Conservation (phyloP, 2,113 vertebrate genomes). For the Gymnogyps californianus region DNA sequence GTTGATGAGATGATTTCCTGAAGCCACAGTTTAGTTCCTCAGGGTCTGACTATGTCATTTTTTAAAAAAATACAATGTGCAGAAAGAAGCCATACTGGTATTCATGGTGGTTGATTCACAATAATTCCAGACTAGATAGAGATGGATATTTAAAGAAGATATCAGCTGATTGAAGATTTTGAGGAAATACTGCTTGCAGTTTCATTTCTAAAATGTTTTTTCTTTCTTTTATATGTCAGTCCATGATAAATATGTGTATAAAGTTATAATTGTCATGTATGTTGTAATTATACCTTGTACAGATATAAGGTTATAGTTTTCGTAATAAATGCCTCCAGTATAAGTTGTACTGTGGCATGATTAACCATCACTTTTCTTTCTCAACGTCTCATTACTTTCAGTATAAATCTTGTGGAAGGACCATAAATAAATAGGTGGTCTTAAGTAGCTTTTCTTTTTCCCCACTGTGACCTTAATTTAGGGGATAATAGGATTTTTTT, state of each 20-base stretch:
- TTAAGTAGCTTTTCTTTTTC: not conserved
- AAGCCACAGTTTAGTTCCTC: not conserved
- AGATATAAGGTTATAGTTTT: not conserved
- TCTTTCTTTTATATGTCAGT: not conserved
- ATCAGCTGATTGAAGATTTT: not conserved
- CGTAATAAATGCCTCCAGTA: not conserved
- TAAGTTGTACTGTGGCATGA: not conserved
- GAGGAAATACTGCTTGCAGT: not conserved
- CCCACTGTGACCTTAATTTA: not conserved
- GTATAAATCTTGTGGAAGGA: not conserved
- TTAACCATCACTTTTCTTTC: not conserved
- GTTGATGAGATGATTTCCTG: not conserved
- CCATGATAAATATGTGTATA: not conserved
- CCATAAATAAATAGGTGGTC: not conserved
- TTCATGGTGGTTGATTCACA: not conserved
- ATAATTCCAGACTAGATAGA: not conserved
- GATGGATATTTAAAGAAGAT: not conserved
- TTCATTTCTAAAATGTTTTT: not conserved
- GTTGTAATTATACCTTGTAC: not conserved
- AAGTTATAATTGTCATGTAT: not conserved
- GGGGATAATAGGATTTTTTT: not conserved
- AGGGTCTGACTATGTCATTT: not conserved
- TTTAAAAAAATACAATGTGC: rapidly evolving
- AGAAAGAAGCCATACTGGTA: not conserved
- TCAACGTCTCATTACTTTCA: not conserved